A percentile compares a stretch with the other conserved stretches of the same genome.
phyloP scores from a whole-genome alignment of 2,888 invertebrate genomes.

The Omphaloscelis lunosa region DNA sequence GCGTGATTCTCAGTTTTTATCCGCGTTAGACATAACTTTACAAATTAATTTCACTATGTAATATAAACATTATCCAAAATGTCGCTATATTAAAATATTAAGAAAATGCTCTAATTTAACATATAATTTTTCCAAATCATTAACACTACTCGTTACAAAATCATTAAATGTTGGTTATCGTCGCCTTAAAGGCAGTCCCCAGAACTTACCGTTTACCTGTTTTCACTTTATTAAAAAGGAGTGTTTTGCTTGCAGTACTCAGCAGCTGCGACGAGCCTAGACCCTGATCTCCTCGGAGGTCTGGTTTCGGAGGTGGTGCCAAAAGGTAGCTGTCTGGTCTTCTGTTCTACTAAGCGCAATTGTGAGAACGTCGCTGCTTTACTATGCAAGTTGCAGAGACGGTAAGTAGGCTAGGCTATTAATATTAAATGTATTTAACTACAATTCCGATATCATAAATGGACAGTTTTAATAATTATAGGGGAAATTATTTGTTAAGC shows the following conservation, averaged over 20 bases:
- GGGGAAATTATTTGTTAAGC: not conserved
- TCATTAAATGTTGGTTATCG: too few species aligned
- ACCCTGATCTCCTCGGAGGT: constrained; percentile 95
- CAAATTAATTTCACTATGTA: too few species aligned
- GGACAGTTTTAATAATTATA: too few species aligned
- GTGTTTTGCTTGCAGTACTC: constrained; percentile 90
- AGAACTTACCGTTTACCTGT: not conserved
- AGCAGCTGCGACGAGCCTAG: constrained; percentile 89
- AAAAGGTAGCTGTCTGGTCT: constrained; percentile 95
- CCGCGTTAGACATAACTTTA: too few species aligned
- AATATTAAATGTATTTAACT: not conserved
- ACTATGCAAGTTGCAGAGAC: constrained; percentile 91
- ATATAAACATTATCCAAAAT: too few species aligned
- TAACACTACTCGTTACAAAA: too few species aligned
- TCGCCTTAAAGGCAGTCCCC: not conserved
- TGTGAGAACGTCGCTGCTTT: constrained; percentile 97
- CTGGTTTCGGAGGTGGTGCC: constrained; percentile 96
- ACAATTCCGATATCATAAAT: not conserved
- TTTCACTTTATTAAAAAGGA: too few species aligned
- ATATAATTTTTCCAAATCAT: too few species aligned
- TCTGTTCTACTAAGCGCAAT: constrained; percentile 98
- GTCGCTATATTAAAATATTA: too few species aligned
- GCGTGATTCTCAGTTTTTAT: too few species aligned
- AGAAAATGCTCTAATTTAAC: too few species aligned
- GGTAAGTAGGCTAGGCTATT: constrained; percentile 53